phyloP scores from a whole-genome alignment of 2,113 vertebrate genomes.

The Clarias magur region DNA sequence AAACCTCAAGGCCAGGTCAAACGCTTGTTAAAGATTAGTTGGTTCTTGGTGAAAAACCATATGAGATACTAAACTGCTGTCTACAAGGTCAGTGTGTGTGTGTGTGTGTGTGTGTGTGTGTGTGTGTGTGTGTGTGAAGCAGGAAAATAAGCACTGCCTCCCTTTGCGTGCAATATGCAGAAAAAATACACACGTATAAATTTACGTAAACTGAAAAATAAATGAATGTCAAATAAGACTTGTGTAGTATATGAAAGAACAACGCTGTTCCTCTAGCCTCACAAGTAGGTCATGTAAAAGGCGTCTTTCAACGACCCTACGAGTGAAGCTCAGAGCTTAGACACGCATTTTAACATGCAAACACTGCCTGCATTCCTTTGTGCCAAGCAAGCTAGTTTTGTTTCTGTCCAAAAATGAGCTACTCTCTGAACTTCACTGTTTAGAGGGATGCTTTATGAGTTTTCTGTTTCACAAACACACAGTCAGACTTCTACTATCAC shows the following conservation, averaged over 20 bases:
- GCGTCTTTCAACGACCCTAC: neutral
- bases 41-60: neutral
- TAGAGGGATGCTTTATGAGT: neutral
- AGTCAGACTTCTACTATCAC: conserved; percentile 26
- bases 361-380: neutral
- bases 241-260: conserved; percentile 15
- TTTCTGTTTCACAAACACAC: neutral
- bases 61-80: neutral
- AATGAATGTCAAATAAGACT: neutral
- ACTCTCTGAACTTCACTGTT: neutral
- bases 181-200: neutral
- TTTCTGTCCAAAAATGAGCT: neutral
- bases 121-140: neutral
- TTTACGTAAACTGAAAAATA: neutral
- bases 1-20: conserved; percentile 17
- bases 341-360: neutral
- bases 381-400: neutral
- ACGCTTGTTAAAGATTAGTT: conserved; percentile 10
- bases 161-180: neutral
- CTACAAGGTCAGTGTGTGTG: neutral
- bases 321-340: neutral
- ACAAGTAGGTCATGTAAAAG: neutral
- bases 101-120: no score
- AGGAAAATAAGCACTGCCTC: neutral
- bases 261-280: neutral